A percentile compares a stretch with the other conserved stretches of the same genome.
Conservation (phyloP, 2,797 vertebrate genomes). For the Pachyuromys duprasi region DNA sequence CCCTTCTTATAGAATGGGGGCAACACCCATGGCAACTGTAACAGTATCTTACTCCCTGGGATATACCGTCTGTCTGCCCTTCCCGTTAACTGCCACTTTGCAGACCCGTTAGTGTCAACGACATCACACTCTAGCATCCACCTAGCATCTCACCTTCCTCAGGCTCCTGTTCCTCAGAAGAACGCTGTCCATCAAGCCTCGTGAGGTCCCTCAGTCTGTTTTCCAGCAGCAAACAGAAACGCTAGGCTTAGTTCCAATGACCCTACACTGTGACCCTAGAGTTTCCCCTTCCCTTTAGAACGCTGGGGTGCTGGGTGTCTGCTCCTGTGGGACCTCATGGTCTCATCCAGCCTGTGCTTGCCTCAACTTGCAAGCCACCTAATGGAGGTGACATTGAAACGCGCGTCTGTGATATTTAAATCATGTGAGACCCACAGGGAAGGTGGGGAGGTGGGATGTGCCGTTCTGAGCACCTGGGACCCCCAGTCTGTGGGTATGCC, state of each 20-base stretch:
- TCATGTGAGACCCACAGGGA: conserved; percentile 24
- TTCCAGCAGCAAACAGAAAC: background rate
- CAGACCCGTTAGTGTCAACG: background rate
- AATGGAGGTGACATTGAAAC: conserved; percentile 79
- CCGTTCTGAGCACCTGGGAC: background rate
- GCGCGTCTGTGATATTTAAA: conserved; percentile 74
- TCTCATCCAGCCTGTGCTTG: conserved; percentile 29
- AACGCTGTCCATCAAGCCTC: background rate
- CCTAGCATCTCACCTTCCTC: background rate
- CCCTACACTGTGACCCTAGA: background rate
- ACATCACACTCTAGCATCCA: background rate
- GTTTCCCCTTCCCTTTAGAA: background rate
- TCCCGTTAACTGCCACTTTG: background rate
- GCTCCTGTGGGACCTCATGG: background rate
- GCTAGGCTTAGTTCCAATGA: background rate
- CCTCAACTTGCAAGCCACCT: conserved; percentile 40
- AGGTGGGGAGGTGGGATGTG: background rate
- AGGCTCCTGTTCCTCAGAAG: background rate
- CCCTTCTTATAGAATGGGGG: background rate
- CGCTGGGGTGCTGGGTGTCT: background rate
- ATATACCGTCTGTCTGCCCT: background rate
- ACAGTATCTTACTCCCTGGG: background rate
- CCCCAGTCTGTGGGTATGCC: background rate
- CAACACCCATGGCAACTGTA: background rate
- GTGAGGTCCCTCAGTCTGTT: background rate